These are phyloP conservation scores for Leptonema lineaticorne DNA, from an alignment of 1,140 invertebrate species.

Conservation along the genomic window DNA sequence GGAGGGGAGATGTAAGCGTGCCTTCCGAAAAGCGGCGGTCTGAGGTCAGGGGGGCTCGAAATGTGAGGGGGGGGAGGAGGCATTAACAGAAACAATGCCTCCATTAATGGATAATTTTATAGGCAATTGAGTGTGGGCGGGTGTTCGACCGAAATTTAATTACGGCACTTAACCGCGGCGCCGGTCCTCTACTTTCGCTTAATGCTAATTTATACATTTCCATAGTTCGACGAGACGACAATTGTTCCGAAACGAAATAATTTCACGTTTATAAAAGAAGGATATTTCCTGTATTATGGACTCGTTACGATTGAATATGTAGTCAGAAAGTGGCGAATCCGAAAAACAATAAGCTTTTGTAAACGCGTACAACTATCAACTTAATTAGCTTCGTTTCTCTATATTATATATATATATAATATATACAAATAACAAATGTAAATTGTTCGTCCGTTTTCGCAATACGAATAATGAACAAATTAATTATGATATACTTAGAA, in stretches of 20 bases:
- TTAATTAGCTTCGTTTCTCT: no score
- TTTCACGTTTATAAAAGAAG: background rate
- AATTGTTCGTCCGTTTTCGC: no score
- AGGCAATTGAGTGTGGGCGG: conserved; percentile 9
- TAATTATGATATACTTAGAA: no score
- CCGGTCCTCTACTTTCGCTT: background rate
- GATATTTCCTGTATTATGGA: no score
- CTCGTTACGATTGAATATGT: background rate
- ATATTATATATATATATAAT: no score
- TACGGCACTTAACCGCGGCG: background rate
- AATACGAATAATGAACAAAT: no score
- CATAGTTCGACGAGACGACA: background rate
- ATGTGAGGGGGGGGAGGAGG: no score
- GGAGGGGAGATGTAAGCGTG: no score
- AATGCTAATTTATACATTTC: conserved; percentile 8
- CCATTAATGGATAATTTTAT: conserved; percentile 24
- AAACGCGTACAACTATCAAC: background rate
- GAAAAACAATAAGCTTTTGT: background rate
- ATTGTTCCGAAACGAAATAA: background rate
- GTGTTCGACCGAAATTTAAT: conserved; percentile 10
- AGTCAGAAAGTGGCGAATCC: background rate
- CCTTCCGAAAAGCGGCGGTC: no score
- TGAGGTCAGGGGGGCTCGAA: no score
- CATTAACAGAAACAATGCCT: conserved; percentile 24
- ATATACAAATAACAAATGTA: no score